Evolutionary conservation across 2,113 vertebrate species (phyloP).

Genomic region (Synchiropus splendidus): DNA sequence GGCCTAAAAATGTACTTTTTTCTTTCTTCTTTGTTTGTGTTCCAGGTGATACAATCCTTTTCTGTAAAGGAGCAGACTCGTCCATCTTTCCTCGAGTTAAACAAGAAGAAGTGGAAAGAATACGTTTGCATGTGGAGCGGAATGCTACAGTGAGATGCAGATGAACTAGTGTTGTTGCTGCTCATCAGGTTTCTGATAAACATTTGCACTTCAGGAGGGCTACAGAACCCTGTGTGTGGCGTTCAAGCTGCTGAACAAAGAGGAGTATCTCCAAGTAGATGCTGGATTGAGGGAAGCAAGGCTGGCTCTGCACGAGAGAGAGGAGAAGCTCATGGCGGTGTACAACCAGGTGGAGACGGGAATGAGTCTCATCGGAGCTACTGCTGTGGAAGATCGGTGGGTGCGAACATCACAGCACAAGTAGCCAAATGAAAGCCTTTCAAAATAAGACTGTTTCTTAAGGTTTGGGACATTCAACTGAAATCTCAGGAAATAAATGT

Average conservation of each 20-base stretch:
- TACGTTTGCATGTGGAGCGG: slow-evolving; percentile 82
- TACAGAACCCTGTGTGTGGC: slow-evolving; percentile 93
- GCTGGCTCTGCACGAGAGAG: slow-evolving; percentile 87
- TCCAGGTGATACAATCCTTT: slow-evolving; percentile 82
- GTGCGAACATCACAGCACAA: slow-evolving; percentile 13
- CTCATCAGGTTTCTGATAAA: too few relatives aligned
- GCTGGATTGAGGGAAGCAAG: slow-evolving; percentile 73
- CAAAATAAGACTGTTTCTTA: too few relatives aligned
- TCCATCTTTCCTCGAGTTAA: slow-evolving; percentile 86
- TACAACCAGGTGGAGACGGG: slow-evolving; percentile 86
- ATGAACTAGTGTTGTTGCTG: too few relatives aligned
- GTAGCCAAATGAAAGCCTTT: too few relatives aligned
- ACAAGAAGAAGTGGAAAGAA: slow-evolving; percentile 78
- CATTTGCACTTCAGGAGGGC: slow-evolving; percentile 86
- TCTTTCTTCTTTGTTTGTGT: slow-evolving; percentile 6
- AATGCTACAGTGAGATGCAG: slow-evolving; percentile 85
- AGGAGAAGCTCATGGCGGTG: slow-evolving; percentile 81
- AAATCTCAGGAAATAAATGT: too few relatives aligned
- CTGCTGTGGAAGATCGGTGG: slow-evolving; percentile 95
- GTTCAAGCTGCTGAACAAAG: slow-evolving; percentile 74
- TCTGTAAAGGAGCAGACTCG: slow-evolving; percentile 96
- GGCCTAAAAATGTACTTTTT: too few relatives aligned
- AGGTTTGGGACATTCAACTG: too few relatives aligned
- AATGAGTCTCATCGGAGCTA: slow-evolving; percentile 93
- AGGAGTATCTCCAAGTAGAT: slow-evolving; percentile 75